Evolutionary conservation across 2,888 invertebrate species (phyloP).

Genomic region (Pseudolycoriella hygida): DNA sequence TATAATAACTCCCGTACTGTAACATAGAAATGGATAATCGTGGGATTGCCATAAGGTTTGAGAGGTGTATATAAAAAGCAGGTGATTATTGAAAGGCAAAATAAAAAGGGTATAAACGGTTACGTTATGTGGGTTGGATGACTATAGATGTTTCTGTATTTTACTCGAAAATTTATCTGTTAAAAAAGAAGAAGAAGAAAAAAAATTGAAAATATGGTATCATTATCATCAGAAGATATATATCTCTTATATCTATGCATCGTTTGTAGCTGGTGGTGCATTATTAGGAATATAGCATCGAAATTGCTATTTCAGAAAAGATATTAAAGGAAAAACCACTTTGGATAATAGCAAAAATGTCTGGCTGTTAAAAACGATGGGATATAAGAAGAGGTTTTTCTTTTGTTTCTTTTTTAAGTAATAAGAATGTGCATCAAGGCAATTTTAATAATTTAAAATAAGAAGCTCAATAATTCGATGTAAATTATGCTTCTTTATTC

Average conservation of each 20-base stretch:
- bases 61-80: neutral
- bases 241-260: neutral
- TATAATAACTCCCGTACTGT: neutral
- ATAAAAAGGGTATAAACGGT: neutral
- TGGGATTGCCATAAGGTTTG: neutral
- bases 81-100: slow-evolving; percentile 3
- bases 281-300: slow-evolving; percentile 7
- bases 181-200: neutral
- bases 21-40: neutral
- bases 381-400: neutral
- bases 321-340: slow-evolving; percentile 9
- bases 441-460: too few relatives aligned
- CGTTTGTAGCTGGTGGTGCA: slow-evolving; percentile 1
- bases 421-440: too few relatives aligned
- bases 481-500: too few relatives aligned
- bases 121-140: neutral
- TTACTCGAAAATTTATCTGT: too few relatives aligned
- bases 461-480: too few relatives aligned
- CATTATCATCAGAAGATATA: neutral
- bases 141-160: too few relatives aligned
- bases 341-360: slow-evolving; percentile 12
- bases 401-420: neutral
- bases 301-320: slow-evolving; percentile 6
- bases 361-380: slow-evolving; percentile 1
- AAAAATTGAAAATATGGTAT: neutral